Evolutionary conservation across 2,888 invertebrate species (phyloP).

Genomic region (Mythimna vitellina): DNA sequence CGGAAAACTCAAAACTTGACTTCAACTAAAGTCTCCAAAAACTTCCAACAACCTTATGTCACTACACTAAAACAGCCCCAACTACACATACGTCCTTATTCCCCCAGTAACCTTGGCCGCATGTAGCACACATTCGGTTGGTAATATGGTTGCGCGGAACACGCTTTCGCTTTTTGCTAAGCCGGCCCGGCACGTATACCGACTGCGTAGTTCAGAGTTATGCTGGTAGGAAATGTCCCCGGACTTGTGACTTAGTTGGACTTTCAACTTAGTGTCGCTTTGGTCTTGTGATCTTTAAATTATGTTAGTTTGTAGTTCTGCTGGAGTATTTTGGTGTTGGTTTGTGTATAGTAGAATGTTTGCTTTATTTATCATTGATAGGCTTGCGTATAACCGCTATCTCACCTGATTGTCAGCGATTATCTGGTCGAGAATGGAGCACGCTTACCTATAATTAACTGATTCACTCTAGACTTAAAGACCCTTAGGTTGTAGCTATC

Average conservation of each 20-base stretch:
- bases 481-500: too few species aligned
- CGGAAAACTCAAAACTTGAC: background rate
- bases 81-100: constrained; percentile 25
- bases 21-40: constrained; percentile 1
- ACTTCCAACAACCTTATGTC: background rate
- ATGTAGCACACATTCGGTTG: constrained; percentile 56
- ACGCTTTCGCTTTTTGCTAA: constrained; percentile 80
- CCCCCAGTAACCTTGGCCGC: constrained; percentile 47
- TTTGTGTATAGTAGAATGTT: background rate
- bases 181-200: constrained; percentile 57
- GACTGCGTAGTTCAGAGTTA: constrained; percentile 42
- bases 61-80: constrained; percentile 9
- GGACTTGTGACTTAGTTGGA: constrained; percentile 42
- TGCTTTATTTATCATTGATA: too few species aligned
- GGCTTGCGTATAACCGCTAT: too few species aligned
- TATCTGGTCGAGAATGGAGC: too few species aligned
- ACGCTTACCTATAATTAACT: too few species aligned
- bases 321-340: constrained; percentile 10
- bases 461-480: too few species aligned
- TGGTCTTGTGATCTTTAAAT: constrained; percentile 51
- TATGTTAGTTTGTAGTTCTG: constrained; percentile 36
- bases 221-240: constrained; percentile 42
- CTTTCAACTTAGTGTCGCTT: constrained; percentile 31
- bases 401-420: too few species aligned
- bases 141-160: constrained; percentile 77